These are phyloP conservation scores for Tiphia femorata DNA, from an alignment of 2,888 invertebrate species.

Conservation along the genomic window DNA sequence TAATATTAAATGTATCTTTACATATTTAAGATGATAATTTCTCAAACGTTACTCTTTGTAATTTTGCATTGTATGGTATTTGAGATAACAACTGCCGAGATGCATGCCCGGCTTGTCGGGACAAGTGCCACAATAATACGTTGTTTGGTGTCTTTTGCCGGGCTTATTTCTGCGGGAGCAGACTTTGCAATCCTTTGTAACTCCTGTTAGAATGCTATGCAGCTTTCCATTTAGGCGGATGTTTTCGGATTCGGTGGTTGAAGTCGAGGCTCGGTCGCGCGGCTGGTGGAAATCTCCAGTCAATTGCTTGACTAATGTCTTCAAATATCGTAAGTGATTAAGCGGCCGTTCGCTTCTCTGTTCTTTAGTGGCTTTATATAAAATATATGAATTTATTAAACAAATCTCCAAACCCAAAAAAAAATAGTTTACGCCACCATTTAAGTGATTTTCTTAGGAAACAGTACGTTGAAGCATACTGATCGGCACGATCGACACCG, in stretches of 20 bases:
- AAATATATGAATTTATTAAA: neutral
- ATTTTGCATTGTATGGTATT: conserved; percentile 14
- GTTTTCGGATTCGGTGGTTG: neutral
- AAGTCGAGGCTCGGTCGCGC: neutral
- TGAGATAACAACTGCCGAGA: conserved; percentile 11
- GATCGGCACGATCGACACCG: neutral
- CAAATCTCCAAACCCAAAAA: conserved; percentile 39
- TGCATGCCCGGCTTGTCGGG: conserved; percentile 8
- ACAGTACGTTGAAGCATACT: neutral
- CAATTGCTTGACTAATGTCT: neutral
- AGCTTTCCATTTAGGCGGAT: neutral
- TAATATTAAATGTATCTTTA: conserved; percentile 3
- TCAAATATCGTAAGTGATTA: neutral
- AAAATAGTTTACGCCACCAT: conserved; percentile 35
- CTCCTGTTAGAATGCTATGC: neutral
- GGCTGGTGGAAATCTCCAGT: neutral
- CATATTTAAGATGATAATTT: conserved; percentile 4
- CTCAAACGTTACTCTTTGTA: conserved; percentile 7
- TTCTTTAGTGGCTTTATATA: neutral
- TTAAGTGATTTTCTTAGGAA: conserved; percentile 6
- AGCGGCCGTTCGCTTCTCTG: neutral
- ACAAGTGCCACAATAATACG: conserved; percentile 11
- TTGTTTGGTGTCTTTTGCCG: conserved; percentile 22
- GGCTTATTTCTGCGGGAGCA: neutral
- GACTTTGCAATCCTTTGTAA: neutral